These are phyloP conservation scores for Oedothorax gibbosus DNA, from an alignment of 1,140 invertebrate species.

Conservation along the genomic window DNA sequence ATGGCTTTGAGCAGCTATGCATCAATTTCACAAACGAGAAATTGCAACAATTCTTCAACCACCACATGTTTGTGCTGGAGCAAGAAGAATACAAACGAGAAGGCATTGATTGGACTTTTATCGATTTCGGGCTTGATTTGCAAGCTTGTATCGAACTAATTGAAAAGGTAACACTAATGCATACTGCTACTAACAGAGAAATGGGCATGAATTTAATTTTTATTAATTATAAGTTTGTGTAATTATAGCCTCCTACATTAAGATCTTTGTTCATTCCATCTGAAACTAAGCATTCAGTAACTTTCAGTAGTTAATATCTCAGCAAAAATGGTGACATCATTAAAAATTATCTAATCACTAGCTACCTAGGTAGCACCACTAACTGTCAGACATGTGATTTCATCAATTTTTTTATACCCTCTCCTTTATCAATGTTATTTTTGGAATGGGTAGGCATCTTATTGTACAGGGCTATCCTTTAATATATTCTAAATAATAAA, in stretches of 20 bases:
- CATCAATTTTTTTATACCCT: too few species aligned
- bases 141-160: constrained; percentile 98
- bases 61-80: constrained; percentile 99
- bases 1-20: constrained; percentile 99
- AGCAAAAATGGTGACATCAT: too few species aligned
- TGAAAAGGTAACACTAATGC: constrained; percentile 85
- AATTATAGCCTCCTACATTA: not conserved
- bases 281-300: too few species aligned
- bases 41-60: constrained; percentile 99
- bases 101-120: constrained; percentile 98
- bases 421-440: too few species aligned
- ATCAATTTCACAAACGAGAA: constrained; percentile 99
- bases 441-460: too few species aligned
- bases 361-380: too few species aligned
- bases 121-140: constrained; percentile 99
- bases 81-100: constrained; percentile 99
- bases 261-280: not conserved
- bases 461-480: too few species aligned
- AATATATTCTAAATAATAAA: too few species aligned
- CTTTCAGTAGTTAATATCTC: too few species aligned
- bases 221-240: not conserved
- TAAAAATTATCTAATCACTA: too few species aligned
- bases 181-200: constrained; percentile 11
- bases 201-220: not conserved
- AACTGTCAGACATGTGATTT: too few species aligned